Conservation (phyloP, 2,888 invertebrate genomes). For the Chrysotoxum bicinctum region DNA sequence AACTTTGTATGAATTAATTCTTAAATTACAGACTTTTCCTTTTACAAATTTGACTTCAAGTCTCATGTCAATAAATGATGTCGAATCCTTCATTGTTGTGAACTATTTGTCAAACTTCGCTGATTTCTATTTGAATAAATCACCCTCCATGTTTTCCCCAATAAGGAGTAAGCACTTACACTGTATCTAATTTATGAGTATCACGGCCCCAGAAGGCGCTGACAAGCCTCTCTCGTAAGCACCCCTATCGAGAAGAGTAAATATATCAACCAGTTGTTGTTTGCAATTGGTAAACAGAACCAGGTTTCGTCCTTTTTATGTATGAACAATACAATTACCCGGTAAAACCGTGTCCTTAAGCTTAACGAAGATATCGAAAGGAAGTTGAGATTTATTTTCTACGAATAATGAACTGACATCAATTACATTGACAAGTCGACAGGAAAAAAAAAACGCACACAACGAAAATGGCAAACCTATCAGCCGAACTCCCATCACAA, state of each 20-base stretch:
- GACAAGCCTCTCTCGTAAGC: neutral
- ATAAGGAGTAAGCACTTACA: too few species aligned
- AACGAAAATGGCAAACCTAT: neutral
- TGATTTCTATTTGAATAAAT: neutral
- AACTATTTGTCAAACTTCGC: neutral
- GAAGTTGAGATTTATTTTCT: conserved; percentile 17
- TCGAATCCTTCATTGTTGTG: neutral
- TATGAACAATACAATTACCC: neutral
- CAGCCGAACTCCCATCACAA: neutral
- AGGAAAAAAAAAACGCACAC: neutral
- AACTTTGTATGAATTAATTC: too few species aligned
- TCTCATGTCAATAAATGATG: neutral
- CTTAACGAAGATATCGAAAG: conserved; percentile 20
- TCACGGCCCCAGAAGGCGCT: neutral
- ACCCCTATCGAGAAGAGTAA: neutral
- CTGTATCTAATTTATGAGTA: neutral
- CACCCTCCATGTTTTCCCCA: neutral
- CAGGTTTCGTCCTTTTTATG: neutral
- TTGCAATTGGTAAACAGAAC: neutral
- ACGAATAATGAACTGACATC: conserved; percentile 22
- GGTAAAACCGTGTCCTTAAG: neutral
- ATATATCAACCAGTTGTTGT: neutral
- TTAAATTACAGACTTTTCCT: too few species aligned
- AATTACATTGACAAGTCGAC: conserved; percentile 2
- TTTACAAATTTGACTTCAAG: neutral